These are phyloP conservation scores for Nothocercus julius DNA, from an alignment of 2,113 vertebrate species.

Conservation along the genomic window DNA sequence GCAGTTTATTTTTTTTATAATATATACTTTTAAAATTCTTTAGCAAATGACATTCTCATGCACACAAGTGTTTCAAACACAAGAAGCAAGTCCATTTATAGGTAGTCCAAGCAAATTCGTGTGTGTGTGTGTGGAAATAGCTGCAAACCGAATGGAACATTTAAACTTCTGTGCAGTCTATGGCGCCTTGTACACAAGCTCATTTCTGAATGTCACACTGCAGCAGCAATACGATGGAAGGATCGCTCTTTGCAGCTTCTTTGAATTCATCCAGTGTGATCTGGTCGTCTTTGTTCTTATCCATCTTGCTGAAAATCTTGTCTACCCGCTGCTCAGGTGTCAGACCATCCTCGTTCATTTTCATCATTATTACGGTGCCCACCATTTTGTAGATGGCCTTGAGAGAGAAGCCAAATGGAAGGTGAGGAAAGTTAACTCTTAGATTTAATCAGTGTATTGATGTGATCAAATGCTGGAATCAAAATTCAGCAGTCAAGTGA, in stretches of 20 bases:
- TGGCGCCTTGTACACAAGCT: slow-evolving; percentile 76
- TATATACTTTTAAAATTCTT: slow-evolving; percentile 92
- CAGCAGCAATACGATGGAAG: slow-evolving; percentile 98
- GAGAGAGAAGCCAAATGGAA: slow-evolving; percentile 31
- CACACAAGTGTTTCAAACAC: slow-evolving; percentile 99
- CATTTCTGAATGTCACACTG: slow-evolving; percentile 99
- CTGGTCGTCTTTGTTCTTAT: slow-evolving; percentile 99
- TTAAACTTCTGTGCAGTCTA: slow-evolving; percentile 93
- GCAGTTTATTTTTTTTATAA: slow-evolving; percentile 86
- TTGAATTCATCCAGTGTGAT: slow-evolving; percentile 99
- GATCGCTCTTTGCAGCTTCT: slow-evolving; percentile 98
- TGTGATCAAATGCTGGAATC: not conserved
- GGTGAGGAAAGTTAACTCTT: not conserved
- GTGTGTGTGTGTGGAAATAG: slow-evolving; percentile 81
- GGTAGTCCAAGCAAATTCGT: slow-evolving; percentile 95
- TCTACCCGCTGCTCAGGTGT: slow-evolving; percentile 96
- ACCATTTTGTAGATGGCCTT: slow-evolving; percentile 99
- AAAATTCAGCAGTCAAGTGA: not conserved
- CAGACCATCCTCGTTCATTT: slow-evolving; percentile 98
- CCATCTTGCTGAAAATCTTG: slow-evolving; percentile 99
- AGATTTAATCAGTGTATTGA: not conserved
- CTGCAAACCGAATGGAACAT: slow-evolving; percentile 99
- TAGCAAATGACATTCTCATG: slow-evolving; percentile 99
- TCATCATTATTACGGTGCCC: slow-evolving; percentile 99
- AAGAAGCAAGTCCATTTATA: slow-evolving; percentile 99